Base-by-base conservation (phyloP, 2,113 vertebrate species). In the Tamias sibiricus region DNA sequence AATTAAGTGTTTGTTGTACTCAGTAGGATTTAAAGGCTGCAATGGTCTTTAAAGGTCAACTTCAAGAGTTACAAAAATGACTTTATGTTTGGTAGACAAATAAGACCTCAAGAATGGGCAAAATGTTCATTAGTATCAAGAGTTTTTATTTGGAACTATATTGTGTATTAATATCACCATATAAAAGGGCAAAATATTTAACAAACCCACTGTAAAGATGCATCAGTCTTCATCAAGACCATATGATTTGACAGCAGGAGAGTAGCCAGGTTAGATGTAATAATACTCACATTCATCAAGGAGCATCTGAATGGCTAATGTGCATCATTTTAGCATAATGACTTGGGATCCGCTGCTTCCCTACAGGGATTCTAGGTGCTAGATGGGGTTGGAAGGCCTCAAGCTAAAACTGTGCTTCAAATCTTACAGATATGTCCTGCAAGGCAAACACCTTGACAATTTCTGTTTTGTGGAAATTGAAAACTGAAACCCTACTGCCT, bases 391-490 rank as follows among this genome's bases (percentile, higher is more conserved):
- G 35, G 52, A 87, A 66, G 69, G 13, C 28, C 83, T 79, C 28
- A 62, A 17, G 66, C 20, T 6, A 52, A 71, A 95, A 76, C n/a
- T 42, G 8, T 42, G 28, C 17, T 59, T 77, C 26, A 62, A 49
- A 49, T 75, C 47, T 75, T 24, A n/a, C 26, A 81, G 47, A 80
- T 16, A 69, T 47, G 4, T 44, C 35, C 59, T 94, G 30, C 2
- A 35, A 85, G 22, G 52, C 13, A 87, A 87, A 52, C 24, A 40
- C 10, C 62, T 86, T 79, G 81, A 66, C 44, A 72, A 83, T 74
- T 93, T 64, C 35, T 42, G 19, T 83, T 87, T 95, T 71, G 87
- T 93, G n/a, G 35, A 44, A 84, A 90, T 69, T 24, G 32, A 72
- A 57, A 54, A 57, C 14, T 47, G 24, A 92, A 95, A 52, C 2